Evolutionary conservation across 2,113 vertebrate genomes (phyloP), one percentile per base, ranked within the genome.

Genomic region (Rhinopomastus cyanomelas): DNA sequence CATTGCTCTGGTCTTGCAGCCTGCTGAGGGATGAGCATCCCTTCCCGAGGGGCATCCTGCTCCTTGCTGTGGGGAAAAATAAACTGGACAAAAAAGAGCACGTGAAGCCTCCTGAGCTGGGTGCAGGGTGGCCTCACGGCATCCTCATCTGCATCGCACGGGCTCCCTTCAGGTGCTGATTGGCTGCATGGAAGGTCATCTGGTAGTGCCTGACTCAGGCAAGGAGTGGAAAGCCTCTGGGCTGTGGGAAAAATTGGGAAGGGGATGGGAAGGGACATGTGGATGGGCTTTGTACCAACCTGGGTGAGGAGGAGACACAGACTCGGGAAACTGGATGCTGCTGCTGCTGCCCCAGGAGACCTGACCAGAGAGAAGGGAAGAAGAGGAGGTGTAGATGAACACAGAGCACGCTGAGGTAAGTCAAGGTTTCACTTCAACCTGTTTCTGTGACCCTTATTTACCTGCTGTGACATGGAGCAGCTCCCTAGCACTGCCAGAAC

Each of bases 251-350:
- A 85, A 78, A 39, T 36, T 85, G 68, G 94, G 92, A 94, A 89
- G 49, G 49, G 56, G 60, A 49, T 26, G 57, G 65, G 65, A 59
- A 66, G 44, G 39, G 71, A 48, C 27, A 21, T 8, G 5, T 23
- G 10, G 61, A 92, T 53, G 84, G 85, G 92, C 52, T 96, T 86
- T 86, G 81, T 81, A 98, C 98, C 96, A 95, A 99, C 99, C 97
- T 98, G 98, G 88, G 72, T 97, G 89, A 36, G 97, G 95, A 87
- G 98, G 95, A 61, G 95, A 90, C 42, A 81, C 97, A 2, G 97
- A 51, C 16, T 98, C 98, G 53, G 97, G 80, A 12, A 96, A 95
- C 57, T 97, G 97, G 95, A 95, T 87, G 60, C 89, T 91, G 96
- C 59, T 44, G 62, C 56, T 59, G 57, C 39, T 51, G 44, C 86